Conservation (phyloP, 2,888 invertebrate species). For the Rotaria socialis region DNA sequence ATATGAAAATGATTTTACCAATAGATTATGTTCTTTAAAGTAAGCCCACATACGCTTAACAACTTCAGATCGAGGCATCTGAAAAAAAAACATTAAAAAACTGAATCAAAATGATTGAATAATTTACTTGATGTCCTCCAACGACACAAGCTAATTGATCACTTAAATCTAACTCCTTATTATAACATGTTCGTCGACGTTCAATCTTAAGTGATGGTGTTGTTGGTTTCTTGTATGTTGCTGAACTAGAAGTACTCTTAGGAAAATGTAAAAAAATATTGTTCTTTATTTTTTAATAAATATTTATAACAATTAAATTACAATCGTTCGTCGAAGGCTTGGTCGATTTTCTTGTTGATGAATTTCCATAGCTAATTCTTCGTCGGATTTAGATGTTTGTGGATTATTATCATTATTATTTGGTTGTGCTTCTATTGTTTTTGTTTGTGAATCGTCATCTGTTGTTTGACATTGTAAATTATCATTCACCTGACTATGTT, state of each 20-base stretch:
- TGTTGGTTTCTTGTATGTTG: neutral
- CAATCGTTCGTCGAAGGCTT: neutral
- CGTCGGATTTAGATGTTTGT: neutral
- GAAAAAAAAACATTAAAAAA: neutral
- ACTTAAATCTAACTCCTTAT: slow-evolving; percentile 11
- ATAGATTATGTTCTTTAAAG: slow-evolving; percentile 33
- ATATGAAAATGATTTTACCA: neutral
- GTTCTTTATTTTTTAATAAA: neutral
- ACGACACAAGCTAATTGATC: slow-evolving; percentile 25
- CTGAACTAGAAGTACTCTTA: neutral
- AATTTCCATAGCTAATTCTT: neutral
- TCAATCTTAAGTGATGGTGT: neutral
- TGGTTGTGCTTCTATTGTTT: neutral
- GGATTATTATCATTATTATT: neutral
- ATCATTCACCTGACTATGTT: neutral
- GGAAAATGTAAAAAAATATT: neutral
- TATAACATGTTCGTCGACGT: slow-evolving; percentile 5
- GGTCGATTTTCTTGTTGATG: slow-evolving; percentile 19
- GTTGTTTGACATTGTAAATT: neutral
- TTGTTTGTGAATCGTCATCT: neutral
- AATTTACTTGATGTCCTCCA: slow-evolving; percentile 16
- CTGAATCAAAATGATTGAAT: neutral
- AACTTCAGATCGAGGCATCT: slow-evolving; percentile 34
- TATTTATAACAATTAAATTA: neutral
- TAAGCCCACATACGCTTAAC: slow-evolving; percentile 31